Evolutionary conservation across 1,140 invertebrate genomes (phyloP).

Genomic region (Caenorhabditis elegans): WBcel235 BX284604.4:12243001-12243500

Average conservation of each 20-base stretch:
- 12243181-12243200: not conserved
- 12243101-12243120: not conserved
- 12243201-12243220: not conserved
- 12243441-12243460: too few relatives aligned
- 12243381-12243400: too few relatives aligned
- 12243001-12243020: not conserved
- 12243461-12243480: too few relatives aligned
- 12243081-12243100: not conserved
- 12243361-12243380: too few relatives aligned
- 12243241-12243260: not conserved
- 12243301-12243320: not conserved
- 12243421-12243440: too few relatives aligned
- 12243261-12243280: not conserved
- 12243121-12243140: not conserved
- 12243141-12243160: not conserved
- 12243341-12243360: too few relatives aligned
- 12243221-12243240: not conserved
- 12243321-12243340: not conserved
- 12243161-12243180: not conserved
- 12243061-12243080: not conserved
- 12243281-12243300: not conserved
- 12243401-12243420: too few relatives aligned
- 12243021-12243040: not conserved
- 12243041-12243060: not conserved
- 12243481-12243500: too few relatives aligned